phyloP scores from a whole-genome alignment of 1,140 invertebrate genomes.

The Wasmannia auropunctata region DNA sequence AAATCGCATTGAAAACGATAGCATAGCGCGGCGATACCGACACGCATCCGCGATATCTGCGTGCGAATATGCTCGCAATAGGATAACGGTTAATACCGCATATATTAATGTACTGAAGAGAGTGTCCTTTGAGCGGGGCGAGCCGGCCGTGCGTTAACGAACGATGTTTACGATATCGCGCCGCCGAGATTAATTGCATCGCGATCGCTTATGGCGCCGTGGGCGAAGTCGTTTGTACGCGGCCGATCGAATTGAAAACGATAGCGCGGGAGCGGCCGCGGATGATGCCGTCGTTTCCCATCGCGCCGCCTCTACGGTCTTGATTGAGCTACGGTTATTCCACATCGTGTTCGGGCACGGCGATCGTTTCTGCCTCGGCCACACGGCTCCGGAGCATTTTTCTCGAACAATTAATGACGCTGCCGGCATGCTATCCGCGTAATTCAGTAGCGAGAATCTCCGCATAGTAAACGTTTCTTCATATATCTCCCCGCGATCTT shows the following conservation, averaged over 20 bases:
- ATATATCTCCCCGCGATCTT: not conserved
- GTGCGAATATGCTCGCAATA: not conserved
- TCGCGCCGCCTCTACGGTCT: not conserved
- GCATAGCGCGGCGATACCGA: constrained; percentile 6
- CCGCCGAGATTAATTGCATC: constrained; percentile 38
- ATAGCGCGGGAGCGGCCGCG: constrained; percentile 17
- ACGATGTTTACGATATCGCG: constrained; percentile 47
- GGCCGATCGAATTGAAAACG: constrained; percentile 60
- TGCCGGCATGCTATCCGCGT: not conserved
- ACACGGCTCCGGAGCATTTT: constrained; percentile 20
- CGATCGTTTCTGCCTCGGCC: not conserved
- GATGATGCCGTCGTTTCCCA: constrained; percentile 14
- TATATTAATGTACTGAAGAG: constrained; percentile 29
- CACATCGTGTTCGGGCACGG: not conserved
- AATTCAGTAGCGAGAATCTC: constrained; percentile 22
- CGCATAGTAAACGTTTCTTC: constrained; percentile 1
- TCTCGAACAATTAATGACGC: constrained; percentile 41
- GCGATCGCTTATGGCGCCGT: constrained; percentile 17
- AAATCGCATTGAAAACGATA: constrained; percentile 48
- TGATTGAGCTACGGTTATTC: constrained; percentile 25
- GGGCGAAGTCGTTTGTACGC: constrained; percentile 47
- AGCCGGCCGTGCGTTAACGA: constrained; percentile 26
- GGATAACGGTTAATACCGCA: constrained; percentile 38
- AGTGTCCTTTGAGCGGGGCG: constrained; percentile 20
- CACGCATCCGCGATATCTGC: constrained; percentile 19